A percentile compares a stretch with the other conserved stretches of the same genome.
These are phyloP conservation scores for Bombylius discolor DNA, from an alignment of 2,888 invertebrate genomes.

Conservation along the genomic window DNA sequence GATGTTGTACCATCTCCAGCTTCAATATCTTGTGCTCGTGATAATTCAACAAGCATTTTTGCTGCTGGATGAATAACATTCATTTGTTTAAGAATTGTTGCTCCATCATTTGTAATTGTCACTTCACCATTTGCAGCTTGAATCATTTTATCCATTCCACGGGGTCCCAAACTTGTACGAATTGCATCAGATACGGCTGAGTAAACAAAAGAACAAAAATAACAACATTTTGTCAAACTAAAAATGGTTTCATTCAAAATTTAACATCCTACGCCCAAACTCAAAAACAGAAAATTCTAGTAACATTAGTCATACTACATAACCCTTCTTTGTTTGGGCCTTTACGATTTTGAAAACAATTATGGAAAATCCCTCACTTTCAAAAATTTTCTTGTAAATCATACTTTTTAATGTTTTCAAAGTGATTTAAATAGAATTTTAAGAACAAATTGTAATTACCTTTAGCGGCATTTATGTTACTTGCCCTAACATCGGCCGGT, in stretches of 20 bases:
- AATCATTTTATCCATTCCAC: constrained; percentile 99
- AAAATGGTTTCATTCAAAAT: too few relatives aligned
- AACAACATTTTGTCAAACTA: too few relatives aligned
- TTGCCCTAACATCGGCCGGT: constrained; percentile 83
- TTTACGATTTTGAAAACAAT: too few relatives aligned
- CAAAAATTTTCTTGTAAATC: too few relatives aligned
- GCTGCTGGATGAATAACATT: constrained; percentile 97
- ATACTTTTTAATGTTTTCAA: too few relatives aligned
- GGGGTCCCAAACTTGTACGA: constrained; percentile 93
- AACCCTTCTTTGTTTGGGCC: too few relatives aligned
- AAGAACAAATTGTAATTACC: constrained; percentile 42
- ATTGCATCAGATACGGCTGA: constrained; percentile 97
- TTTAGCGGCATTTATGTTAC: constrained; percentile 97
- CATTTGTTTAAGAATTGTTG: constrained; percentile 98
- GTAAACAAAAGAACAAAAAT: constrained; percentile 17
- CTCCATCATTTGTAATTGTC: constrained; percentile 99
- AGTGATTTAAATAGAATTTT: too few relatives aligned
- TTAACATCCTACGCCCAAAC: too few relatives aligned
- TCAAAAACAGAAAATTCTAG: too few relatives aligned
- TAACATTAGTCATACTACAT: too few relatives aligned
- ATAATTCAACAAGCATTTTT: constrained; percentile 97
- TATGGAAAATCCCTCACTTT: too few relatives aligned
- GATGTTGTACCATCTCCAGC: constrained; percentile 99
- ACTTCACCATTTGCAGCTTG: constrained; percentile 95
- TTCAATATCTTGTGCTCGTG: constrained; percentile 96